Base-by-base conservation (phyloP, 2,113 vertebrate genomes). In the Labeo rohita region DNA sequence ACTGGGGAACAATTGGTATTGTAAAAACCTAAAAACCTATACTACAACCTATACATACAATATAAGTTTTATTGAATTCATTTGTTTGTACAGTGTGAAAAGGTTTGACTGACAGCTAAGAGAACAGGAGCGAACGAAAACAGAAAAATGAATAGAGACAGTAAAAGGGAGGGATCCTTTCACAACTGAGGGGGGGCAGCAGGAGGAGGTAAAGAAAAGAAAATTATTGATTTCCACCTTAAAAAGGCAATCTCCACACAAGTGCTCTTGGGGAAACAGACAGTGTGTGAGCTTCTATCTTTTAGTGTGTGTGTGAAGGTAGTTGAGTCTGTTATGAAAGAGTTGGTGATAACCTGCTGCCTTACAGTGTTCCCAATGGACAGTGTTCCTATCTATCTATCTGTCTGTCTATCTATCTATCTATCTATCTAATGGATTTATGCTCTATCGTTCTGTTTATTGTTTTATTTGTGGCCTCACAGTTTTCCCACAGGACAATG, bases 141-240 rank as follows among this genome's bases (percentile, higher is more conserved):
- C 54, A 76, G 9, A 13, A 74, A 74, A 10, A 49, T 49, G 21
- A 50, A 86, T 74, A 70, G 61, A 78, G n/a, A 50, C 4, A 6
- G 52, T 47, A 63, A 75, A 61, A 76, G 21, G 45, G 23, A 50
- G 59, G 50, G 63, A 85, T 70, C n/a, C 68, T 72, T 52, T 3
- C 50, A 88, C 90, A 92, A 92, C 89, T 91, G 90, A 92, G 84
- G 54, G 90, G 91, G 90, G 90, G 92, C 83, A 89, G 88, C 52
- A 80, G 39, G 89, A 83, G 49, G 87, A 91, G 85, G 88, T 89
- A 82, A 91, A 90, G 87, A 92, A 88, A 90, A 91, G 92, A 94
- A 91, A 89, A 86, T 91, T 94, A 91, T 90, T 87, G 93, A 92
- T 94, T 95, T 94, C 90, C 86, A 90, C 90, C 91, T 93, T 93